Percentiles rank a stretch among this genome's conserved stretches.
Evolutionary conservation across 92 coral and sea anemone species (phyloP).

Genomic region (Diadumene lineata): DNA sequence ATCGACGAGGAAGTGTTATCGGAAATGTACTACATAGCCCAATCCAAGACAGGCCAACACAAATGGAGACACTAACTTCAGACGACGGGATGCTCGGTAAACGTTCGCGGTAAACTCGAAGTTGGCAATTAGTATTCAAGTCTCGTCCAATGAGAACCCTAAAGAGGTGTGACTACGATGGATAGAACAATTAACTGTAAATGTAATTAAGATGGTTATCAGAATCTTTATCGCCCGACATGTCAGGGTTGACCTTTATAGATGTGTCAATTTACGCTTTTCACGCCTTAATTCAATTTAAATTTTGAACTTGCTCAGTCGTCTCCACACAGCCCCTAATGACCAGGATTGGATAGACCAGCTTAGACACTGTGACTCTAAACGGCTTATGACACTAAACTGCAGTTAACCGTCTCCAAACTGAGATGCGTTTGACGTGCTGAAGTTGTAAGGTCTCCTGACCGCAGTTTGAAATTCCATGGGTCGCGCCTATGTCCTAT

Average conservation of each 20-base stretch:
- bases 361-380: slow-evolving; percentile 68
- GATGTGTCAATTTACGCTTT: slow-evolving; percentile 90
- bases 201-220: slow-evolving; percentile 97
- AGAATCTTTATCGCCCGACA: slow-evolving; percentile 83
- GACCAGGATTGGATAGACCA: slow-evolving; percentile 40
- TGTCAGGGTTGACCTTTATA: slow-evolving; percentile 82
- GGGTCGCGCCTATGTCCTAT: slow-evolving; percentile 60
- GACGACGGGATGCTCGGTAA: slow-evolving; percentile 14
- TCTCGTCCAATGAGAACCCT: slow-evolving; percentile 50
- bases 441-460: slow-evolving; percentile 2
- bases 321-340: slow-evolving; percentile 41
- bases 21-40: slow-evolving; percentile 92
- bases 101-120: slow-evolving; percentile 15
- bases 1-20: slow-evolving; percentile 90
- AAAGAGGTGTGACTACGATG: slow-evolving; percentile 73
- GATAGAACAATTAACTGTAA: slow-evolving; percentile 90
- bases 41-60: slow-evolving; percentile 64
- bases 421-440: slow-evolving; percentile 17
- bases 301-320: slow-evolving; percentile 79
- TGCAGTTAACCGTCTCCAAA: slow-evolving; percentile 13
- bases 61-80: slow-evolving; percentile 33
- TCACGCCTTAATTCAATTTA: slow-evolving; percentile 96
- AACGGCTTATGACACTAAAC: slow-evolving; percentile 14
- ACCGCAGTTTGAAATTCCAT: slow-evolving; percentile 48
- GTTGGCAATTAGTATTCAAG: slow-evolving; percentile 17